Evolutionary conservation across 2,797 vertebrate genomes (phyloP), one percentile per base, ranked within the genome.

Genomic region (Poeciliopsis turneri): DNA sequence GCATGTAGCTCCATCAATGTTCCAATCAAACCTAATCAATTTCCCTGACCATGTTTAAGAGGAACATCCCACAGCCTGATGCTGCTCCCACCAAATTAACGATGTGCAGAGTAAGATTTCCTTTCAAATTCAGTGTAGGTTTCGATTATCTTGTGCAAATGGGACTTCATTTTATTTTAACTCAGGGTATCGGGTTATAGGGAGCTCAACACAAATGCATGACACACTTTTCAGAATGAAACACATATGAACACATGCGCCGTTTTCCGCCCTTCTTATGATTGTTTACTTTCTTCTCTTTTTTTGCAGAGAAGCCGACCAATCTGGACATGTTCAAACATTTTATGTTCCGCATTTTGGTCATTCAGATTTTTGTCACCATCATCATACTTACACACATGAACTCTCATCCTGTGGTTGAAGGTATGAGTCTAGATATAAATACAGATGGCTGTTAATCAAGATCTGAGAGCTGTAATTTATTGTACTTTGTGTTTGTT

Each of bases 341-440:
- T 0, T 47, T 0, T 11, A 5, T 76, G 15, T 72, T 5, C 51
- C 45, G 55, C 1, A 0, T 25, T 47, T 2, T 13, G 18, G 72
- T 46, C n/a, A 0, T 72, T 2, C 0, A 41, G 43, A 23, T 4
- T 36, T 72, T 90, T 25, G 1, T 82, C 61, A 0, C 72, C n/a
- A 2, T 82, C 0, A 39, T 86, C 20, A 53, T 78, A 0, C 7
- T 3, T 0, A 7, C 76, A 0, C 81, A 0, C 1, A 5, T 78
- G 2, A 5, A 0, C 18, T 5, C 30, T 0, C 28, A 57, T 3
- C 2, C 0, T 18, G 2, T 2, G 2, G 28, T 49, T 49, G 69
- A 77, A 88, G 84, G 92, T 93, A 74, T 76, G 84, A 15, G 4
- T 49, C 73, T 33, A 36, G 28, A 53, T 30, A 10, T 45, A 57